phyloP scores from a whole-genome alignment of 2,888 invertebrate genomes.

The Spodoptera picta region DNA sequence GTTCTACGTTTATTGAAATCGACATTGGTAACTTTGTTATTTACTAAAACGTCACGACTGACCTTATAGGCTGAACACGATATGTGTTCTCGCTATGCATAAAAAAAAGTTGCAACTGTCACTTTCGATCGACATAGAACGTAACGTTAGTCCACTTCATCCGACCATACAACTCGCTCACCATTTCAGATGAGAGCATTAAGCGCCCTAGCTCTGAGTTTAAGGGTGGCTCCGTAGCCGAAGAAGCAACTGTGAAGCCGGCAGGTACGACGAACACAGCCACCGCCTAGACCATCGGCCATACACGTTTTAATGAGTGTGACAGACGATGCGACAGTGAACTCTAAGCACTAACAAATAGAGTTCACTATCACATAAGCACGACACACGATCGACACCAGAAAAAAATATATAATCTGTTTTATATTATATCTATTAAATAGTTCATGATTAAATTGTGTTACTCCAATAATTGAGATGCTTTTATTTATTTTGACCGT shows the following conservation, averaged over 20 bases:
- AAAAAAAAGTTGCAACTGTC: conserved; percentile 25
- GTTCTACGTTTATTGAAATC: conserved; percentile 54
- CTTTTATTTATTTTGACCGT: conserved; percentile 88
- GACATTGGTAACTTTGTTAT: conserved; percentile 4
- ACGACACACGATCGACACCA: conserved; percentile 85
- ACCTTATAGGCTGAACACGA: neutral
- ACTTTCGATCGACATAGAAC: conserved; percentile 75
- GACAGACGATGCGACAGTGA: conserved; percentile 84
- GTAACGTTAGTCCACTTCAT: conserved; percentile 79
- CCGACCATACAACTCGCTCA: conserved; percentile 84
- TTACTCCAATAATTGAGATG: conserved; percentile 88
- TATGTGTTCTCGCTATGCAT: neutral
- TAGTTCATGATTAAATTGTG: conserved; percentile 89
- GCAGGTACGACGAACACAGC: conserved; percentile 84
- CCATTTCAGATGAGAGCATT: conserved; percentile 92
- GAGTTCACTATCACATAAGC: conserved; percentile 83
- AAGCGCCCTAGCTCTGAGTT: conserved; percentile 96
- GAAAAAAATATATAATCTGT: conserved; percentile 85
- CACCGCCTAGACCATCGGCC: conserved; percentile 84
- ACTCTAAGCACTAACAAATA: conserved; percentile 68
- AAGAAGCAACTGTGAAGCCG: conserved; percentile 82
- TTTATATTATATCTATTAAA: conserved; percentile 86
- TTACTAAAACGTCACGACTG: neutral
- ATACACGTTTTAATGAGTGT: conserved; percentile 81
- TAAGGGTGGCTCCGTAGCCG: conserved; percentile 90